Evolutionary conservation across 2,113 vertebrate genomes (phyloP).

Genomic region (zebrafish (Danio rerio)): GRCz12tu NC_133191.1:11276001-11276500

Average conservation of each 20-base stretch:
- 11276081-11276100: background rate
- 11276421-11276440: constrained; percentile 78
- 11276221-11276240: constrained; percentile 12
- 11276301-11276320: constrained; percentile 26
- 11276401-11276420: constrained; percentile 80
- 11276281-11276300: constrained; percentile 52
- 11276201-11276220: background rate
- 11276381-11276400: constrained; percentile 79
- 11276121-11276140: background rate
- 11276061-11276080: background rate
- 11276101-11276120: constrained; percentile 4
- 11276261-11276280: constrained; percentile 48
- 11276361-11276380: constrained; percentile 81
- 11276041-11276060: background rate
- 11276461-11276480: constrained; percentile 41
- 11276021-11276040: too few relatives aligned
- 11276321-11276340: constrained; percentile 45
- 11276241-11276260: constrained; percentile 46
- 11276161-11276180: constrained; percentile 43
- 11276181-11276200: constrained; percentile 29
- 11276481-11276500: constrained; percentile 39
- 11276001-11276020: too few relatives aligned
- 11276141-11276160: constrained; percentile 13
- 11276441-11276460: constrained; percentile 75
- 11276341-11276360: constrained; percentile 64